These are phyloP conservation scores for Panagrolaimus sp. DNA, from an alignment of 1,140 invertebrate genomes.

Conservation along the genomic window DNA sequence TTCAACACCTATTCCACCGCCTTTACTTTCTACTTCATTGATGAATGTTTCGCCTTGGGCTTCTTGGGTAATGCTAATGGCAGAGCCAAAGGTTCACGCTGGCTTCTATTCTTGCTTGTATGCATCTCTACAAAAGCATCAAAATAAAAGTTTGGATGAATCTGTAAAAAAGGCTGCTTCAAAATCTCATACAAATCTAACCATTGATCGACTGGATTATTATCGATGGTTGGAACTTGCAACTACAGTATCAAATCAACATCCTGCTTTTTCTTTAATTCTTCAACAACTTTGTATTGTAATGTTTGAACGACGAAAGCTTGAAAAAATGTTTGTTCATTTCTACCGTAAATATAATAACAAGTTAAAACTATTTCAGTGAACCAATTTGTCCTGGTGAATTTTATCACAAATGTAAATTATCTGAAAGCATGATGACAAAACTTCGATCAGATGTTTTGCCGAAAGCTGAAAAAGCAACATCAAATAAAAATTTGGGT, in stretches of 20 bases:
- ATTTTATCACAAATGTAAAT: conserved; percentile 16
- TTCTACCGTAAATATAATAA: neutral
- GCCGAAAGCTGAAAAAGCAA: conserved; percentile 16
- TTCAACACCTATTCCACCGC: conserved; percentile 24
- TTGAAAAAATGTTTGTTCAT: conserved; percentile 16
- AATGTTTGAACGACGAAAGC: conserved; percentile 22
- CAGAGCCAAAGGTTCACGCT: conserved; percentile 24
- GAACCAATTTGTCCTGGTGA: conserved; percentile 27
- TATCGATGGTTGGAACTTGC: conserved; percentile 36
- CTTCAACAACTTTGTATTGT: conserved; percentile 32
- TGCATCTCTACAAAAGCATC: conserved; percentile 25
- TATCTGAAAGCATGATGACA: conserved; percentile 25
- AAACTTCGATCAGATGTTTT: conserved; percentile 21
- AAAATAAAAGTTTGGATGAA: conserved; percentile 29
- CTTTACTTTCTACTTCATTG: conserved; percentile 19
- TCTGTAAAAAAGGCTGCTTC: conserved; percentile 30
- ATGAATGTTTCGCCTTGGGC: conserved; percentile 32
- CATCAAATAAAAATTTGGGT: neutral
- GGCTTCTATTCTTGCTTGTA: conserved; percentile 16
- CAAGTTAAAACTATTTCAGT: conserved; percentile 23
- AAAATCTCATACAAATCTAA: conserved; percentile 25
- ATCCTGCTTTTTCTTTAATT: conserved; percentile 30
- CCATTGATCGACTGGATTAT: conserved; percentile 24
- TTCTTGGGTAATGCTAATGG: conserved; percentile 29
- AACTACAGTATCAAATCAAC: conserved; percentile 7